Evolutionary conservation across 2,113 vertebrate species (phyloP), one percentile per base, ranked within the genome.

Genomic region (Clarias batrachus): DNA sequence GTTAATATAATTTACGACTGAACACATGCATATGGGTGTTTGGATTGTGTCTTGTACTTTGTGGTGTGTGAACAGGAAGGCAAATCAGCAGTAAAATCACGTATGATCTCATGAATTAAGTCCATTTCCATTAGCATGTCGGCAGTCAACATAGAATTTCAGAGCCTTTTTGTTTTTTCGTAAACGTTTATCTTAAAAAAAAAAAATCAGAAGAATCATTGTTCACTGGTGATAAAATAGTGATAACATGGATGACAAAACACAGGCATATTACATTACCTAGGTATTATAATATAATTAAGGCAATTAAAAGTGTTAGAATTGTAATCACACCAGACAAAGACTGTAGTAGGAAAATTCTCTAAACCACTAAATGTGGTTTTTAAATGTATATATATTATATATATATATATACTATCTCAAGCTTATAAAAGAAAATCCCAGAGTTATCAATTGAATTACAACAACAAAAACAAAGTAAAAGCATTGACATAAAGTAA

Each of bases 271-370:
- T 41, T 9, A 16, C 84, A 10, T 60, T 19, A 73, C 25, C 79
- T 27, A 62, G 9, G 30, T 80, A 87, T 85, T 83, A 84, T 85
- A 56, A 85, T 85, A 79, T 89, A 92, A 91, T 94, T 91, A 94
- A 94, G 92, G 92, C 92, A 92, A 89, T 93, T 90, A 86, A 92
- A 76, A 90, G 59, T 76, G 63, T 73, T 87, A 83, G 77, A 89
- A 90, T 77, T 85, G 78, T 84, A 60, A 89, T 85, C 83, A 85
- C 88, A 87, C 66, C 81, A 87, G 85, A 89, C 86, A 56, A 83
- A 86, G 77, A 41, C 10, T 81, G 63, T 84, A 83, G 27, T 33
- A 87, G 74, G 86, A 73, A 88, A 74, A 57, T 66, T 89, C 87
- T 76, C 89, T 88, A 78, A 85, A 88, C 88, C 73, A 89, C 79